Conservation (phyloP, 2,797 vertebrate species). For the Netta rufina region DNA sequence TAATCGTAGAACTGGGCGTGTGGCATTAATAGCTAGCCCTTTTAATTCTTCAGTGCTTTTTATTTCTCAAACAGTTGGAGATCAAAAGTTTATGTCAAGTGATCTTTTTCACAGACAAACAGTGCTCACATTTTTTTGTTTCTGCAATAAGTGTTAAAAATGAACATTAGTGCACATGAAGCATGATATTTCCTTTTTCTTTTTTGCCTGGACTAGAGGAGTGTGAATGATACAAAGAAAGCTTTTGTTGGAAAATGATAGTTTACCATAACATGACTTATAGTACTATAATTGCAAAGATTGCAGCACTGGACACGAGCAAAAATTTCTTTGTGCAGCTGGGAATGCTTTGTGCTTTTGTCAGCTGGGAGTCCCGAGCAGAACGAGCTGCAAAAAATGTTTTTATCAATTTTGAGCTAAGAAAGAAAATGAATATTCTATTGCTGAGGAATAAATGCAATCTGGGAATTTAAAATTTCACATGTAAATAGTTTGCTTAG, state of each 20-base stretch:
- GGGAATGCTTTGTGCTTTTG: background rate
- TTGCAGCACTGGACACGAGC: background rate
- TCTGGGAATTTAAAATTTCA: background rate
- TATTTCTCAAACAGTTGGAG: background rate
- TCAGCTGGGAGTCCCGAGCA: background rate
- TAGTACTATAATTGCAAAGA: background rate
- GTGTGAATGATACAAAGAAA: background rate
- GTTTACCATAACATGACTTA: background rate
- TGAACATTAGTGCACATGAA: background rate
- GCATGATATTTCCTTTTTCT: background rate
- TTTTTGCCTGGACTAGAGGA: background rate
- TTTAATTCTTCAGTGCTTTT: background rate
- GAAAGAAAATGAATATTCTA: background rate
- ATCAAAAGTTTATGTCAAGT: background rate
- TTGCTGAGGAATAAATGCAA: background rate
- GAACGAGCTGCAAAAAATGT: background rate
- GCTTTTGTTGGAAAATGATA: background rate
- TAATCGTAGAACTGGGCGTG: background rate
- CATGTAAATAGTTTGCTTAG: background rate
- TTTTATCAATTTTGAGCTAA: background rate
- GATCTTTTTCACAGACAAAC: background rate
- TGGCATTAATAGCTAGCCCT: background rate
- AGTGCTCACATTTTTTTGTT: background rate
- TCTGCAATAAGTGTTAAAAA: background rate
- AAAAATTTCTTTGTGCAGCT: background rate